A percentile compares a stretch with the other conserved stretches of the same genome.
Conservation (phyloP, 2,797 vertebrate genomes). For the Scomberomorus guttatus region DNA sequence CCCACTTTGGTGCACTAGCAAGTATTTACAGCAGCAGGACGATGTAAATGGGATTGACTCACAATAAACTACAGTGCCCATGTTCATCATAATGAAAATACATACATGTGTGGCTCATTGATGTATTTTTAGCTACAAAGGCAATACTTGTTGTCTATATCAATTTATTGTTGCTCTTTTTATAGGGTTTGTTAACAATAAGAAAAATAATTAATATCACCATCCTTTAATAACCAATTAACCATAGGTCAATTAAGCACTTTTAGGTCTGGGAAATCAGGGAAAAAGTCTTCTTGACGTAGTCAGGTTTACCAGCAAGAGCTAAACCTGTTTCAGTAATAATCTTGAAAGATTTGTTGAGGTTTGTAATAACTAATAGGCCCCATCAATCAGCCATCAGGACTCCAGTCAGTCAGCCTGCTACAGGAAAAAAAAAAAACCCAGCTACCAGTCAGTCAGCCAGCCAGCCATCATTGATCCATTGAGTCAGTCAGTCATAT, state of each 20-base stretch:
- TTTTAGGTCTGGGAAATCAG: not conserved
- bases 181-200: too few species aligned
- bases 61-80: too few species aligned
- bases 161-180: too few species aligned
- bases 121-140: not conserved
- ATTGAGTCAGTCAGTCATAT: conserved; percentile 75
- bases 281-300: not conserved
- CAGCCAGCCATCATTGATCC: conserved; percentile 66
- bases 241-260: not conserved
- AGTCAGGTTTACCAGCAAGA: not conserved
- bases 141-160: not conserved
- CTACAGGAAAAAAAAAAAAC: conserved; percentile 48
- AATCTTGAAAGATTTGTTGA: conserved; percentile 35
- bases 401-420: conserved; percentile 46
- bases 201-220: not conserved
- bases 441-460: conserved; percentile 43
- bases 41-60: not conserved
- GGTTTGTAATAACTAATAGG: conserved; percentile 25
- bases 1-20: not conserved
- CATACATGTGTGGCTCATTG: not conserved
- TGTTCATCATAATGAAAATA: not conserved
- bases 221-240: not conserved
- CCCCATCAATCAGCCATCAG: conserved; percentile 35
- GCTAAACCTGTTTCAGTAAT: conserved; percentile 24
- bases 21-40: not conserved